Evolutionary conservation across 2,797 vertebrate genomes (phyloP).

Genomic region (Pseudomugil gertrudae): DNA sequence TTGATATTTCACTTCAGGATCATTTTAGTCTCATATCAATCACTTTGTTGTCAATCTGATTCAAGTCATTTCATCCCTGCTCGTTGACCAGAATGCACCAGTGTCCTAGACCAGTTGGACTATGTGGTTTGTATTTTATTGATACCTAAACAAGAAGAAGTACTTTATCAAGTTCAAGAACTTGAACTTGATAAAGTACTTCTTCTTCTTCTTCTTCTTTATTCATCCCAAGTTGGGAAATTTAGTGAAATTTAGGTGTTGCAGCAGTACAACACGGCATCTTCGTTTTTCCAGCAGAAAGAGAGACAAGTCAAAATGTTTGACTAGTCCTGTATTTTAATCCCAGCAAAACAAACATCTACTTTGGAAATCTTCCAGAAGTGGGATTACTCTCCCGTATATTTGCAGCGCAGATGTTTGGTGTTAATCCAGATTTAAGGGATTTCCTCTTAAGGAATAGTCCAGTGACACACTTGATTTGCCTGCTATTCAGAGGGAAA

Average conservation of each 20-base stretch:
- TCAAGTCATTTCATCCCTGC: too few species aligned
- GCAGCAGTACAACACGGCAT: too few species aligned
- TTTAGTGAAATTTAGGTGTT: too few species aligned
- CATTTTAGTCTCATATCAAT: too few species aligned
- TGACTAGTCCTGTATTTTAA: not conserved
- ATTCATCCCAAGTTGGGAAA: too few species aligned
- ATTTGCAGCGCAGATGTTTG: slow-evolving; percentile 17
- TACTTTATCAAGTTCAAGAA: too few species aligned
- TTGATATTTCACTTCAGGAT: too few species aligned
- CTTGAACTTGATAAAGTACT: too few species aligned
- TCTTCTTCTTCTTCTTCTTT: too few species aligned
- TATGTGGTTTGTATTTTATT: not conserved
- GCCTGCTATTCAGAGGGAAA: not conserved
- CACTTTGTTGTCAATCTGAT: too few species aligned
- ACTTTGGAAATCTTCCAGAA: not conserved
- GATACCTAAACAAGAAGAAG: not conserved
- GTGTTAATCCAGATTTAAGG: not conserved
- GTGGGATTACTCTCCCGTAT: not conserved
- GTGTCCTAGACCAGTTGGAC: not conserved
- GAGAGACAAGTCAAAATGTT: not conserved
- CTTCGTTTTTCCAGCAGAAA: too few species aligned
- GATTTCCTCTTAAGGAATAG: slow-evolving; percentile 4
- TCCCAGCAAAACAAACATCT: not conserved
- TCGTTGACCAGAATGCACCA: not conserved
- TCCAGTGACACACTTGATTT: slow-evolving; percentile 9